phyloP scores from a whole-genome alignment of 2,113 vertebrate species.

The Equus przewalskii region DNA sequence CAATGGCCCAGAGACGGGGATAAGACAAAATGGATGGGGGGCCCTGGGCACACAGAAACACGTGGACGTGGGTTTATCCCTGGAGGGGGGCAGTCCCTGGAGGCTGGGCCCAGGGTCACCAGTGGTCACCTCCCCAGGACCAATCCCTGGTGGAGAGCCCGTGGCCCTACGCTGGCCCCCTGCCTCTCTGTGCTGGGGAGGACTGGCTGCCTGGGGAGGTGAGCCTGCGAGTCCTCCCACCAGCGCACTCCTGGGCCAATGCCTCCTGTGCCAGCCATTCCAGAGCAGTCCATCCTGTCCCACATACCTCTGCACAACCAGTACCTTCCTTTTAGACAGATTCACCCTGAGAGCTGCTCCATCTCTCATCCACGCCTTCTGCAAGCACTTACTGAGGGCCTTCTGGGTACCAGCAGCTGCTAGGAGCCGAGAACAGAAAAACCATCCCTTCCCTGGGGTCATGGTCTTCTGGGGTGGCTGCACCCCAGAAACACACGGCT shows the following conservation, averaged over 20 bases:
- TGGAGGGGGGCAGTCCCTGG: neutral
- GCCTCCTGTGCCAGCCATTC: neutral
- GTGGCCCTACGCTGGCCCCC: fast-evolving
- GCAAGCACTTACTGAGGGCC: fast-evolving
- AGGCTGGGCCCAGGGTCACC: neutral
- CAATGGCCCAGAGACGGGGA: neutral
- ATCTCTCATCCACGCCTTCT: neutral
- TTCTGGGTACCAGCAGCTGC: neutral
- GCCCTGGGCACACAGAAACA: neutral
- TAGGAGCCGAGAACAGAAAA: neutral
- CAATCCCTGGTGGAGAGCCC: fast-evolving
- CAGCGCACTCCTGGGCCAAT: neutral
- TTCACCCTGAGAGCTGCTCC: fast-evolving
- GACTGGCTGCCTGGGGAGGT: neutral
- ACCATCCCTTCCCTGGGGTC: neutral
- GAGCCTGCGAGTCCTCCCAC: neutral
- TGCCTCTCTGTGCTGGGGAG: fast-evolving
- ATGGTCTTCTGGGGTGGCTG: fast-evolving
- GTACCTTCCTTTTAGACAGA: neutral
- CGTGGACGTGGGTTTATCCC: fast-evolving
- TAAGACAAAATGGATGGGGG: neutral
- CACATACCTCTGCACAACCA: neutral
- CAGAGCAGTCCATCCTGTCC: neutral
- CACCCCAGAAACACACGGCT: too few relatives aligned
- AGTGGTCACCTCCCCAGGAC: neutral